phyloP scores from a whole-genome alignment of 92 coral and sea anemone genomes.

The Galaxea fascicularis region DNA sequence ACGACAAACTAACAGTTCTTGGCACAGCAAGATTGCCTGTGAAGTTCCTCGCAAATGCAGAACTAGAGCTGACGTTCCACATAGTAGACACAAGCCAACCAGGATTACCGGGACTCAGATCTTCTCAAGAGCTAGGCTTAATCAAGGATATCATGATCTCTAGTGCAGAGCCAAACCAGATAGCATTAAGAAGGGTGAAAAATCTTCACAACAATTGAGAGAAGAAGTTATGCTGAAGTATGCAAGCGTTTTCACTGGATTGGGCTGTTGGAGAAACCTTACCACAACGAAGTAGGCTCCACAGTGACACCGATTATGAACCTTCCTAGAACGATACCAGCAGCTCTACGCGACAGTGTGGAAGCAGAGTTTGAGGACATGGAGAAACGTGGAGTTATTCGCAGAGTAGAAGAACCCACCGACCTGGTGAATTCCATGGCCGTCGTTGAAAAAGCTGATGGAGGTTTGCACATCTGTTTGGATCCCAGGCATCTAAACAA shows the following conservation, averaged over 20 bases:
- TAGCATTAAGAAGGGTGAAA: conserved; percentile 15
- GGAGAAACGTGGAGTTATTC: no score
- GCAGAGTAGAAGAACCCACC: no score
- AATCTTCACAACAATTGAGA: conserved; percentile 35
- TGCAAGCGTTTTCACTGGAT: conserved; percentile 45
- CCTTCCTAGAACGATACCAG: conserved; percentile 45
- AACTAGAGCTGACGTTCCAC: conserved; percentile 50
- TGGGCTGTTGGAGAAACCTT: conserved; percentile 57
- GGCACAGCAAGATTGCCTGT: conserved; percentile 57
- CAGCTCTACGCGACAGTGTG: conserved; percentile 53
- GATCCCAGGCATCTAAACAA: conserved; percentile 57
- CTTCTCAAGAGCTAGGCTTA: conserved; percentile 53
- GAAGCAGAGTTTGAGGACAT: conserved; percentile 42
- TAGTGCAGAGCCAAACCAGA: conserved; percentile 31
- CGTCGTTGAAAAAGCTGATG: no score
- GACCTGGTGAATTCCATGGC: no score
- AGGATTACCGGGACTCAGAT: conserved; percentile 42
- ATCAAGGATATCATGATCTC: conserved; percentile 55
- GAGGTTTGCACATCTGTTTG: conserved; percentile 36
- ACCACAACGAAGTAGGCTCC: conserved; percentile 61
- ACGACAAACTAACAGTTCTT: no score
- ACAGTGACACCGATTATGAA: conserved; percentile 35
- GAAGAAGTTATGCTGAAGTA: conserved; percentile 42
- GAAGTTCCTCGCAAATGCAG: conserved; percentile 41
- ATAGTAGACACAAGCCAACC: conserved; percentile 55